Percentiles rank a stretch among this genome's conserved stretches.
Conservation (phyloP, 30 jellyfish, hydroid and myxozoan genomes). For the Hydractinia symbiolongicarpus region DNA sequence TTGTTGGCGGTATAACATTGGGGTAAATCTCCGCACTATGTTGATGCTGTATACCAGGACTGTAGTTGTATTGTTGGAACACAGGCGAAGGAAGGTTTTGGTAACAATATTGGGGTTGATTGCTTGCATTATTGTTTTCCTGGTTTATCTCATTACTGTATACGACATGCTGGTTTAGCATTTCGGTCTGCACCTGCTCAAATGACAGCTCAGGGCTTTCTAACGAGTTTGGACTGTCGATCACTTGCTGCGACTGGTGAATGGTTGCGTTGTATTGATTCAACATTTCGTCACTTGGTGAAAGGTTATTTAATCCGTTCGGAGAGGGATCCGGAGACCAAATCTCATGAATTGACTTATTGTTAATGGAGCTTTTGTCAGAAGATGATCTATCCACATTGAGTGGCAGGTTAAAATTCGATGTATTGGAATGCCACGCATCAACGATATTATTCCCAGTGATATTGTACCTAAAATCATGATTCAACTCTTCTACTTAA, state of each 20-base stretch:
- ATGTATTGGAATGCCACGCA: slow-evolving; percentile 31
- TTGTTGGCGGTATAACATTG: background rate
- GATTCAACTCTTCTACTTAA: background rate
- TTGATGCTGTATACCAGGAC: background rate
- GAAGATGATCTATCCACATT: slow-evolving; percentile 17
- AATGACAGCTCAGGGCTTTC: slow-evolving; percentile 15
- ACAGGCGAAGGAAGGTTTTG: slow-evolving; percentile 1
- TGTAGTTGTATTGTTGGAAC: slow-evolving; percentile 5
- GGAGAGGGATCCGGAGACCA: slow-evolving; percentile 99
- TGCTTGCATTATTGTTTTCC: background rate
- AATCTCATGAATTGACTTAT: slow-evolving; percentile 82
- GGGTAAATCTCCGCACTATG: background rate
- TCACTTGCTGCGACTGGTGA: background rate
- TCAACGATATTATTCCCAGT: slow-evolving; percentile 26
- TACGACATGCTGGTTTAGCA: background rate
- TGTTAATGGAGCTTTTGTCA: slow-evolving; percentile 34
- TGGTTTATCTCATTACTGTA: background rate
- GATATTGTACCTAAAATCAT: slow-evolving; percentile 17
- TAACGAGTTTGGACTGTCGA: background rate
- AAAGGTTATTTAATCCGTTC: slow-evolving; percentile 65
- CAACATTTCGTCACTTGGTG: slow-evolving; percentile 84
- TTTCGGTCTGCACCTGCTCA: slow-evolving; percentile 8
- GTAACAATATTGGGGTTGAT: background rate
- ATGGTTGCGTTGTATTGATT: background rate
- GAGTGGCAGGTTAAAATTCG: slow-evolving; percentile 23